Evolutionary conservation across 2,113 vertebrate genomes (phyloP).

Genomic region (Crotalus horridus): DNA sequence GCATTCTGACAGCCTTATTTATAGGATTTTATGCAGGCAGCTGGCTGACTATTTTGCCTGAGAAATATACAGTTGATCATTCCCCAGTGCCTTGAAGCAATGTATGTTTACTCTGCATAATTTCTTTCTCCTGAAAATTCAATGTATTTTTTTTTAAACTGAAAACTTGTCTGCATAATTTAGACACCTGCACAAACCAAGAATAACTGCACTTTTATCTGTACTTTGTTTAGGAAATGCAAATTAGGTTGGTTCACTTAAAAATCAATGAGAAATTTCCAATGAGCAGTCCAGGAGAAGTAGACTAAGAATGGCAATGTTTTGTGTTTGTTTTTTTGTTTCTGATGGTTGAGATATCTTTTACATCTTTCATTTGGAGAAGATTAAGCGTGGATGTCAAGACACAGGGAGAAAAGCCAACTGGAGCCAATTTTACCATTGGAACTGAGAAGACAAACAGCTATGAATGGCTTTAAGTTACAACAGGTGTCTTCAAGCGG

Average conservation of each 20-base stretch:
- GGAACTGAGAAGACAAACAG: background rate
- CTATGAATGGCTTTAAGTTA: background rate
- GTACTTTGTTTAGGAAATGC: background rate
- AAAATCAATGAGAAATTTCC: background rate
- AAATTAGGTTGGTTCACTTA: background rate
- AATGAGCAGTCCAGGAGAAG: background rate
- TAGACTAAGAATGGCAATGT: background rate
- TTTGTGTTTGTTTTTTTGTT: background rate
- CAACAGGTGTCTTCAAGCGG: no score
- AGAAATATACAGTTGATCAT: background rate
- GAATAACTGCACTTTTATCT: background rate
- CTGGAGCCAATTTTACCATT: background rate
- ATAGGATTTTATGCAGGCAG: background rate
- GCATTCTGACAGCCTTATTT: background rate
- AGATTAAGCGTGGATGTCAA: background rate
- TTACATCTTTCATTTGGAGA: background rate
- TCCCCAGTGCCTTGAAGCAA: background rate
- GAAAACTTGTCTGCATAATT: background rate
- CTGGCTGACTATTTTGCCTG: background rate
- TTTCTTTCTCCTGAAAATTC: background rate
- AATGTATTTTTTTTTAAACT: background rate
- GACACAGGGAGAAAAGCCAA: background rate
- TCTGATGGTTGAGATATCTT: background rate
- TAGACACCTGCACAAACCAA: background rate
- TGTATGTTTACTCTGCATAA: background rate